Evolutionary conservation across 2,888 invertebrate species (phyloP).

Genomic region (Eustalomyia histrio): DNA sequence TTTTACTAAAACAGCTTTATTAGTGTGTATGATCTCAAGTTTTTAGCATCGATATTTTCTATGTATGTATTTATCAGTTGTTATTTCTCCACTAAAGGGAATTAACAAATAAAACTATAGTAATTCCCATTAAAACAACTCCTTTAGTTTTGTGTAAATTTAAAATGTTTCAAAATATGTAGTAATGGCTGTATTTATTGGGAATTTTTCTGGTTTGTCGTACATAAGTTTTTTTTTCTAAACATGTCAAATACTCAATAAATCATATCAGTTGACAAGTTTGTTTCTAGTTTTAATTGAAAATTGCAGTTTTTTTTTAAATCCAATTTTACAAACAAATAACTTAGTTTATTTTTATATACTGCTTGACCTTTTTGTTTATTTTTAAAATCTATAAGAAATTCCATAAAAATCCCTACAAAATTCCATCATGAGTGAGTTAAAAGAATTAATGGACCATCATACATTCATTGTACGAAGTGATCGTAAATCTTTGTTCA

Average conservation of each 20-base stretch:
- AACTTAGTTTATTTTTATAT: constrained; percentile 19
- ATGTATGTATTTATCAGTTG: too few species aligned
- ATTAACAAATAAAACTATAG: too few species aligned
- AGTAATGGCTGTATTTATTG: constrained; percentile 32
- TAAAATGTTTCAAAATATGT: constrained; percentile 5
- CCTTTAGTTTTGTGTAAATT: too few species aligned
- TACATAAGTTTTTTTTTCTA: neutral
- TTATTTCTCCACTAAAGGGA: too few species aligned
- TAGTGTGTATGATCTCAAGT: too few species aligned
- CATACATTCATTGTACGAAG: constrained; percentile 72
- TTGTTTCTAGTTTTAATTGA: constrained; percentile 34
- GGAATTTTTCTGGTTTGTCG: neutral
- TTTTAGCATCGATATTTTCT: too few species aligned
- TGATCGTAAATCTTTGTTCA: constrained; percentile 74
- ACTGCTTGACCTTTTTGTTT: neutral
- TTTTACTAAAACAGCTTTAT: too few species aligned
- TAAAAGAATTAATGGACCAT: constrained; percentile 66
- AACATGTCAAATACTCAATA: constrained; percentile 34
- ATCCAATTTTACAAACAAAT: constrained; percentile 4
- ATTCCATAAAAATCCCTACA: neutral
- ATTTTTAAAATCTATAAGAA: constrained; percentile 14
- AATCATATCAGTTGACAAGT: constrained; percentile 52
- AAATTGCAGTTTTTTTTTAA: constrained; percentile 36
- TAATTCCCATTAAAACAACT: too few species aligned
- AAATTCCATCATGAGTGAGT: constrained; percentile 53